Evolutionary conservation across 2,113 vertebrate species (phyloP).

Genomic region (Ceratotherium simum): DNA sequence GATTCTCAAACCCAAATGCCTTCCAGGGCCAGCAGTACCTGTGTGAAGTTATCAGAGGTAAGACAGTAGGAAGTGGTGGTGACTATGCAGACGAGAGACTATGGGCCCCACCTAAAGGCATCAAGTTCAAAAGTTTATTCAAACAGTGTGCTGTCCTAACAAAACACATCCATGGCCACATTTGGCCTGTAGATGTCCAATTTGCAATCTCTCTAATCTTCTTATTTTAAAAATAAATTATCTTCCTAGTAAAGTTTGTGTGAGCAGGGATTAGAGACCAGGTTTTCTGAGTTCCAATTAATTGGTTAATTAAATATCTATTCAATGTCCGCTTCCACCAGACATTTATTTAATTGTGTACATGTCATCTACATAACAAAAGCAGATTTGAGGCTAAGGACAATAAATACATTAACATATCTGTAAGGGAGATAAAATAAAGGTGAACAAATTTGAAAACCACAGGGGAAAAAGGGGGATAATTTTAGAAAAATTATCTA

Average conservation of each 20-base stretch:
- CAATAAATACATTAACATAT: not conserved
- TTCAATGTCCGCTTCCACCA: not conserved
- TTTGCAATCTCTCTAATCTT: not conserved
- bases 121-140: not conserved
- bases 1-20: not conserved
- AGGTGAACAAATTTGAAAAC: not conserved
- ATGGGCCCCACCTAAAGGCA: not conserved
- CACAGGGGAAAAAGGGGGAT: not conserved
- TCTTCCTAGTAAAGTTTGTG: not conserved
- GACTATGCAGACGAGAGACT: not conserved
- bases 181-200: not conserved
- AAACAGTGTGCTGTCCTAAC: not conserved
- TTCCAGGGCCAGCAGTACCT: not conserved
- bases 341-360: not conserved
- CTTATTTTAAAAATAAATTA: slow-evolving; percentile 17
- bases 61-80: not conserved
- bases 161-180: not conserved
- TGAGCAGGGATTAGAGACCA: not conserved
- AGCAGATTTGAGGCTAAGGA: not conserved
- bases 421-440: not conserved
- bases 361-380: not conserved
- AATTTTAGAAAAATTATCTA: not conserved
- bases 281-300: not conserved
- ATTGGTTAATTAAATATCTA: not conserved
- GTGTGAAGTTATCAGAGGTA: not conserved